Base-by-base conservation (phyloP, 92 coral and sea anemone genomes). In the Palythoa grandis region DNA sequence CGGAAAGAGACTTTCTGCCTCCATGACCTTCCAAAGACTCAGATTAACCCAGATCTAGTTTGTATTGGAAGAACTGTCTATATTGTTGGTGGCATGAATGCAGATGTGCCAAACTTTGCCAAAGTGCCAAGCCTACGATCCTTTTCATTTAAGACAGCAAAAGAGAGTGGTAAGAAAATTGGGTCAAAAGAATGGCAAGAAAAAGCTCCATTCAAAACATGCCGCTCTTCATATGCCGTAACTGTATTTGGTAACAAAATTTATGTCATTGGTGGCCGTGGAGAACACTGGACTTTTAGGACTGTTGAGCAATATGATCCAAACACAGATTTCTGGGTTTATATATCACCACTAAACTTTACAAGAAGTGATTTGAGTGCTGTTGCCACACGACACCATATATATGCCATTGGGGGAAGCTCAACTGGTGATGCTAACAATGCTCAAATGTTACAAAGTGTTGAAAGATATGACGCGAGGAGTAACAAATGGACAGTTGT, bases 231-330 rank as follows among this genome's bases (percentile, higher is more conserved):
- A 5, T 86, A 83, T 50, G 91, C 98, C 2, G 88, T 92, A 8
- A 89, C 85, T 7, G 88, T 86, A 47, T 92, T 90, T 17, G 78
- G 83, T 38, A 79, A 86, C 12, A 88, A 83, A 70, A 87, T 94
- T 82, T 94, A 92, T 76, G 92, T 92, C 48, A 77, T 92, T 80
- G 98, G 98, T 53, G 98, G 98, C 3, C 85, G 85, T 23, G 85
- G 85, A 54, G 85, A 80, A 67, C 85, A 80, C 73, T 92, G 94
- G 93, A 76, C 95, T 20, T 70, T 38, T 35, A 79, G 89, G 52
- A 88, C 88, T n/a, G 98, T 94, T 56, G 98, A 94, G 86, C 89
- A 93, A 60, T 94, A 94, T 76, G 89, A 90, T 89, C 86, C 92
- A 5, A 76, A 68, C 48, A 13, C 91, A 12, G 86, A 87, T 71